These are phyloP conservation scores for Indicator indicator DNA, from an alignment of 2,113 vertebrate genomes.

Conservation along the genomic window DNA sequence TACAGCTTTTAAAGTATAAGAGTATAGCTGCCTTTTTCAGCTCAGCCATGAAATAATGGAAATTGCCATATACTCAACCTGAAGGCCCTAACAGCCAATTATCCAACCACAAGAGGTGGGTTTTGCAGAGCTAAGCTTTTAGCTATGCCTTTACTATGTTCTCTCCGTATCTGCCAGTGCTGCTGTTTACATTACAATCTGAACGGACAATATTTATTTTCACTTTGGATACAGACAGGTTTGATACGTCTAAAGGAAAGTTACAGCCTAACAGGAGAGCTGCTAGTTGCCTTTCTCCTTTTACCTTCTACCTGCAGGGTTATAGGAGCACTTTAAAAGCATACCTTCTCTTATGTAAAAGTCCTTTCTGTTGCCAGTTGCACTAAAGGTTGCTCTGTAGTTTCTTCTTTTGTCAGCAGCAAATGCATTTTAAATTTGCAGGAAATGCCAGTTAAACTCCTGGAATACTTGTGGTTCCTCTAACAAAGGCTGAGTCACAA, in stretches of 20 bases:
- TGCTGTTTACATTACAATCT: not conserved
- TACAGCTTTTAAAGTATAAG: not conserved
- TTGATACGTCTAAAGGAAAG: not conserved
- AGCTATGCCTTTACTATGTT: not conserved
- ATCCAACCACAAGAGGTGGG: not conserved
- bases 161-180: not conserved
- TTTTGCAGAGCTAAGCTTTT: not conserved
- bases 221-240: not conserved
- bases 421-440: not conserved
- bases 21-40: not conserved
- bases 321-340: not conserved
- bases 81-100: not conserved
- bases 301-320: not conserved
- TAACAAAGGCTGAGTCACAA: not conserved
- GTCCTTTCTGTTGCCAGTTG: not conserved
- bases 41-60: not conserved
- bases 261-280: not conserved
- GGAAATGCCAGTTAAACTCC: not conserved
- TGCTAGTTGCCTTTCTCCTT: not conserved
- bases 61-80: not conserved
- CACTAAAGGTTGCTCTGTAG: not conserved
- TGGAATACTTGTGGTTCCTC: not conserved
- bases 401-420: not conserved
- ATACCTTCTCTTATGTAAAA: not conserved
- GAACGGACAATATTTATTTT: not conserved